These are phyloP conservation scores for Anas georgica DNA, from an alignment of 2,797 vertebrate species.

Conservation along the genomic window DNA sequence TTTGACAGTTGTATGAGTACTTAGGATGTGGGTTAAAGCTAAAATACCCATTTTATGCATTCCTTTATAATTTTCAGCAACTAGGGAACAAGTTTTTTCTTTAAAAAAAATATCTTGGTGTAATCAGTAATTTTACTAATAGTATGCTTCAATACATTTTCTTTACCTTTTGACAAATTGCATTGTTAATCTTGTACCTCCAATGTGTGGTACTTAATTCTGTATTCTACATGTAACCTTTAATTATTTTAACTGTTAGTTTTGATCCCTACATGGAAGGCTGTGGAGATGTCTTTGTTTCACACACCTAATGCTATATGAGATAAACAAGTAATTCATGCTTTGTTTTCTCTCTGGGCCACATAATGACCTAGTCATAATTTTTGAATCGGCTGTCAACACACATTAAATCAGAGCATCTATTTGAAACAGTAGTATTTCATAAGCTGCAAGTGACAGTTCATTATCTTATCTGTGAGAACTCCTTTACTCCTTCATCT, in stretches of 20 bases:
- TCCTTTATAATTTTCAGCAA: not conserved
- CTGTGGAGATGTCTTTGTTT: conserved; percentile 37
- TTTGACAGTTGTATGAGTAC: not conserved
- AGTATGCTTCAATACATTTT: not conserved
- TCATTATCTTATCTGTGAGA: conserved; percentile 65
- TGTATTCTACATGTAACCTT: not conserved
- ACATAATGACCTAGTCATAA: conserved; percentile 63
- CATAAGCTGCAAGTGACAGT: conserved; percentile 55
- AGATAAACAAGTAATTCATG: conserved; percentile 71
- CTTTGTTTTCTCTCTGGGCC: conserved; percentile 14
- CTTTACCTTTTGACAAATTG: not conserved
- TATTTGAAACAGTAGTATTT: conserved; percentile 71
- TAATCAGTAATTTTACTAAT: not conserved
- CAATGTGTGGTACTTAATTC: not conserved
- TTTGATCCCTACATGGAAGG: conserved; percentile 26
- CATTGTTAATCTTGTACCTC: conserved; percentile 3
- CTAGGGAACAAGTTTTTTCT: not conserved
- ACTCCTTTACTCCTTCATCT: conserved; percentile 19
- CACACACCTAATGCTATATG: conserved; percentile 43
- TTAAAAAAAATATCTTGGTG: not conserved
- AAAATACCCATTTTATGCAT: not conserved
- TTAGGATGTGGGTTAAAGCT: not conserved
- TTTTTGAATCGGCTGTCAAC: conserved; percentile 68
- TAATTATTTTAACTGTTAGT: conserved; percentile 43
- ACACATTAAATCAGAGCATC: conserved; percentile 67